phyloP scores from a whole-genome alignment of 2,888 invertebrate species.

The Pristionchus japonicus region DNA sequence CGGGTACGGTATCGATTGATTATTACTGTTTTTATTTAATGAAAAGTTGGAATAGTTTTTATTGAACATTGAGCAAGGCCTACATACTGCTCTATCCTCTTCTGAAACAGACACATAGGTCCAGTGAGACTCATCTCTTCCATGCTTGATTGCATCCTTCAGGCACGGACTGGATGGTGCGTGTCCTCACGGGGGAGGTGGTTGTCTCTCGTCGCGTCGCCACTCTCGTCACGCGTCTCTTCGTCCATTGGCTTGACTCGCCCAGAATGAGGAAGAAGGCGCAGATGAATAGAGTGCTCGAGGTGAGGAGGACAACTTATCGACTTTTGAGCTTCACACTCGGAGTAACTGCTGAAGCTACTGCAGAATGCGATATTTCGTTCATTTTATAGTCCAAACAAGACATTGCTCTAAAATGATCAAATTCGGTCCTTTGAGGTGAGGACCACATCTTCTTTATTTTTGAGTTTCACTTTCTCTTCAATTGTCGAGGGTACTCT shows the following conservation, averaged over 20 bases:
- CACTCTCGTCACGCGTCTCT: constrained; percentile 57
- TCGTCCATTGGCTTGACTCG: constrained; percentile 68
- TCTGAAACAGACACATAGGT: not conserved
- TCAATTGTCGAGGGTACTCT: not conserved
- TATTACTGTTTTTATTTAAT: not conserved
- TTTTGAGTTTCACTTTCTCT: not conserved
- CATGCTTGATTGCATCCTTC: not conserved
- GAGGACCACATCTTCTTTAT: too few relatives aligned
- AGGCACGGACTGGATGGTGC: constrained; percentile 69
- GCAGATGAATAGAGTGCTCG: constrained; percentile 79
- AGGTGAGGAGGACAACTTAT: too few relatives aligned
- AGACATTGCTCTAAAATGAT: too few relatives aligned
- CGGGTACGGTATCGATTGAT: constrained; percentile 46
- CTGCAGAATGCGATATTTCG: too few relatives aligned
- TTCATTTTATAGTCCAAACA: too few relatives aligned
- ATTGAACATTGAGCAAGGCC: not conserved
- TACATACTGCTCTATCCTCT: not conserved
- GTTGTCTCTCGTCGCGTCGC: constrained; percentile 51
- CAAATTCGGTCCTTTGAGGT: too few relatives aligned
- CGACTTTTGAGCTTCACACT: too few relatives aligned
- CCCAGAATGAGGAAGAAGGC: constrained; percentile 62
- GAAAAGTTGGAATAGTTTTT: not conserved
- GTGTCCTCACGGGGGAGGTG: constrained; percentile 39
- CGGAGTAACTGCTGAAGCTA: too few relatives aligned
- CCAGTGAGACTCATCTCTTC: not conserved